Percentiles rank a stretch among this genome's conserved stretches.
These are phyloP conservation scores for Cichladusa arquata DNA, from an alignment of 2,113 vertebrate species.

Conservation along the genomic window DNA sequence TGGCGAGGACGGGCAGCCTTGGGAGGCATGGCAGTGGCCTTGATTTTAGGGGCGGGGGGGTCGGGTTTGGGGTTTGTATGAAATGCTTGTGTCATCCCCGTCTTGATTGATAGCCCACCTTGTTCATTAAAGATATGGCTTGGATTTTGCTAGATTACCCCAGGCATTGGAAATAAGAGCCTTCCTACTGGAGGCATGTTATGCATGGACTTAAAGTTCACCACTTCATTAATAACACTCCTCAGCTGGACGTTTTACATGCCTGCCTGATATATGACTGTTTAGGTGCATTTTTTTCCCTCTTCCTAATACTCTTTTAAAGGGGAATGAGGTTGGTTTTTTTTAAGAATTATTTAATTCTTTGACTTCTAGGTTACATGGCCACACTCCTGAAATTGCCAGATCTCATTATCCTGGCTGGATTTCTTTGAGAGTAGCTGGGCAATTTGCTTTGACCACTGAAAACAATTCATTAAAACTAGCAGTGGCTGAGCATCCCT, in stretches of 20 bases:
- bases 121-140: constrained; percentile 68
- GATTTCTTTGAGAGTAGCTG: neutral
- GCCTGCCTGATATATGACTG: constrained; percentile 54
- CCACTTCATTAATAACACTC: constrained; percentile 68
- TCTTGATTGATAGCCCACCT: constrained; percentile 70
- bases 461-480: constrained; percentile 11
- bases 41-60: neutral
- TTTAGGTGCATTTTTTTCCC: constrained; percentile 9
- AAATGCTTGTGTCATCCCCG: constrained; percentile 54
- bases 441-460: constrained; percentile 1
- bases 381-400: neutral
- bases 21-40: constrained; percentile 9
- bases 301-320: constrained; percentile 22
- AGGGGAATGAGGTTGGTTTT: neutral
- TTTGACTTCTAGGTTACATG: neutral
- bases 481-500: neutral
- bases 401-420: neutral
- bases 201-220: constrained; percentile 62
- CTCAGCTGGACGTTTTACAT: constrained; percentile 52
- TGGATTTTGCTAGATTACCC: constrained; percentile 64
- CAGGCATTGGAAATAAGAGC: constrained; percentile 67
- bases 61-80: neutral
- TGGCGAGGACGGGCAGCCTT: constrained; percentile 16
- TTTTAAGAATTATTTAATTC: neutral
- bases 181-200: constrained; percentile 56